Percentiles rank a stretch among this genome's conserved stretches.
Conservation (phyloP, 2,888 invertebrate species). For the Trissolcus japonicus region DNA sequence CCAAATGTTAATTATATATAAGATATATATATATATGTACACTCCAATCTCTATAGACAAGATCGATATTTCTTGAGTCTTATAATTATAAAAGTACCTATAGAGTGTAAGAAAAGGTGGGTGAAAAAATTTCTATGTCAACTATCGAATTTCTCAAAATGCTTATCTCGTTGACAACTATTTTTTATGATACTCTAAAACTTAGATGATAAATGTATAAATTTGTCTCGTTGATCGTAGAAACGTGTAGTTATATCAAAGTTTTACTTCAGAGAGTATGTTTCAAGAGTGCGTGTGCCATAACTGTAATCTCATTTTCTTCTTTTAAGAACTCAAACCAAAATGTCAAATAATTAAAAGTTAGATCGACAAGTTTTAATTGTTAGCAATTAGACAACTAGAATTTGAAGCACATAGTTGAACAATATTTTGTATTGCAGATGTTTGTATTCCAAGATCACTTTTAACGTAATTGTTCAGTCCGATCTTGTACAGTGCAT, state of each 20-base stretch:
- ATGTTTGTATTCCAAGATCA: no score
- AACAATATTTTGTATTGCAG: no score
- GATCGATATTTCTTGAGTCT: slow-evolving; percentile 9
- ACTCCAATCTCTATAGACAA: slow-evolving; percentile 10
- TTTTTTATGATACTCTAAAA: slow-evolving; percentile 38
- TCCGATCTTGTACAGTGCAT: no score
- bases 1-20: slow-evolving; percentile 40
- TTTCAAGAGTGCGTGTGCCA: no score
- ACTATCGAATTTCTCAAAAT: slow-evolving; percentile 11
- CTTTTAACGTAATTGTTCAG: no score
- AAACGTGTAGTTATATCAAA: slow-evolving; percentile 35
- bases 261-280: slow-evolving; percentile 12
- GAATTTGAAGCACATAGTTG: no score
- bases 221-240: slow-evolving; percentile 36
- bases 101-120: neutral
- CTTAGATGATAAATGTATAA: slow-evolving; percentile 21
- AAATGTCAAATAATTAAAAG: no score
- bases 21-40: slow-evolving; percentile 20
- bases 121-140: slow-evolving; percentile 11
- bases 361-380: no score
- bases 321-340: no score
- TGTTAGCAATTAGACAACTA: no score
- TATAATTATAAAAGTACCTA: slow-evolving; percentile 1
- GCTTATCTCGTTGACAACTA: slow-evolving; percentile 17
- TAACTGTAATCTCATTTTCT: no score